These are phyloP conservation scores for Dusona sp. DNA, from an alignment of 2,888 invertebrate genomes.

Conservation along the genomic window DNA sequence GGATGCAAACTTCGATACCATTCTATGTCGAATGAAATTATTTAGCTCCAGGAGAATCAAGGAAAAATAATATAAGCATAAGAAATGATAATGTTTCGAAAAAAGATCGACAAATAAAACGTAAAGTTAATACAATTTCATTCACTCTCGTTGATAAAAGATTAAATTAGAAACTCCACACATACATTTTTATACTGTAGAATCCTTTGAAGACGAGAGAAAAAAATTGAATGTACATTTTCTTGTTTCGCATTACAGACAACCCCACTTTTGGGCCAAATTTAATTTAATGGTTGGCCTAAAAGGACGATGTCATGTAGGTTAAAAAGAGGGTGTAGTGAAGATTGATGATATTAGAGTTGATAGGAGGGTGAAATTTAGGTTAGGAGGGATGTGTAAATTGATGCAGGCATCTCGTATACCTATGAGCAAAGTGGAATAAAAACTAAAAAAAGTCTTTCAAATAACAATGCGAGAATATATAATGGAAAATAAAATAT, in stretches of 20 bases:
- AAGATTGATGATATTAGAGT: constrained; percentile 7
- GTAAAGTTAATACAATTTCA: neutral
- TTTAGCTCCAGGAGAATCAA: neutral
- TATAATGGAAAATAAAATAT: neutral
- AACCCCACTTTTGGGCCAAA: neutral
- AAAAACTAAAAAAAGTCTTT: neutral
- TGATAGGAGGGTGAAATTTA: neutral
- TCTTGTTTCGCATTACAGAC: neutral
- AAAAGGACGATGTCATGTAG: constrained; percentile 1
- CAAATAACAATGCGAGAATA: neutral
- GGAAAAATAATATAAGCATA: neutral
- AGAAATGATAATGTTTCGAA: neutral
- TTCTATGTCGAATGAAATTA: neutral
- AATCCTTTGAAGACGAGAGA: neutral
- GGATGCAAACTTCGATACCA: no score
- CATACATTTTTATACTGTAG: neutral
- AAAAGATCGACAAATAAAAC: neutral
- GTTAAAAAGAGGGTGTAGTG: constrained; percentile 4
- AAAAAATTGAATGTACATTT: neutral
- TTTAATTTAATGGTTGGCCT: constrained; percentile 10
- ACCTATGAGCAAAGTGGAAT: neutral
- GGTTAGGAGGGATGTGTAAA: neutral
- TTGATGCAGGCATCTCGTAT: neutral
- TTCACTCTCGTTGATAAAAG: neutral
- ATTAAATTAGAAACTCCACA: neutral